These are phyloP conservation scores for Alosa alosa DNA, from an alignment of 2,113 vertebrate species.

Conservation along the genomic window DNA sequence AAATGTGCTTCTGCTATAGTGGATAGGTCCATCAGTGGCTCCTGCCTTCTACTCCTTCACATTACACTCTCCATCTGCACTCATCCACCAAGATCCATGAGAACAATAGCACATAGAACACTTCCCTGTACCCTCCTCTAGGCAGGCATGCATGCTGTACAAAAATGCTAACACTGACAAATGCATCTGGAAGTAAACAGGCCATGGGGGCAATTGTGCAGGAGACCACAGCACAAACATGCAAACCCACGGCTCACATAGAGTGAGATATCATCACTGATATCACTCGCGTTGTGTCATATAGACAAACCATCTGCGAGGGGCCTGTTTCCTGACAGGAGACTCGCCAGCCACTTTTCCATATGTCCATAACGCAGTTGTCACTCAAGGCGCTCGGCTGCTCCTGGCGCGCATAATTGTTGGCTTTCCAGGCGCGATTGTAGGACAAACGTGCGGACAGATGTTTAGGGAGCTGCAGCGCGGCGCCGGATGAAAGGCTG, in stretches of 20 bases:
- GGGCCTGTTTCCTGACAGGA: conserved; percentile 7
- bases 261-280: background rate
- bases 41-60: background rate
- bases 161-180: background rate
- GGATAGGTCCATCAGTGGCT: conserved; percentile 22
- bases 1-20: conserved; percentile 37
- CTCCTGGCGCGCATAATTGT: conserved; percentile 36
- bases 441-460: conserved; percentile 46
- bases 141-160: background rate
- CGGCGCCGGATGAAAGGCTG: conserved; percentile 45
- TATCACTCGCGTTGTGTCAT: background rate
- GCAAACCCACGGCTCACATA: background rate
- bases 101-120: background rate
- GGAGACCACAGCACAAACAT: background rate
- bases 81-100: background rate
- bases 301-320: background rate
- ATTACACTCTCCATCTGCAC: background rate
- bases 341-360: conserved; percentile 31
- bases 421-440: conserved; percentile 34
- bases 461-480: conserved; percentile 45
- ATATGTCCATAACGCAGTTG: conserved; percentile 34
- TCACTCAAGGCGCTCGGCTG: conserved; percentile 34
- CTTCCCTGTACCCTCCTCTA: background rate
- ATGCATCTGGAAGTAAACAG: background rate
- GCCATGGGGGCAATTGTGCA: background rate